Percentiles rank a stretch among this genome's conserved stretches.
Conservation (phyloP, 2,888 invertebrate genomes). For the Tenthredo livida region DNA sequence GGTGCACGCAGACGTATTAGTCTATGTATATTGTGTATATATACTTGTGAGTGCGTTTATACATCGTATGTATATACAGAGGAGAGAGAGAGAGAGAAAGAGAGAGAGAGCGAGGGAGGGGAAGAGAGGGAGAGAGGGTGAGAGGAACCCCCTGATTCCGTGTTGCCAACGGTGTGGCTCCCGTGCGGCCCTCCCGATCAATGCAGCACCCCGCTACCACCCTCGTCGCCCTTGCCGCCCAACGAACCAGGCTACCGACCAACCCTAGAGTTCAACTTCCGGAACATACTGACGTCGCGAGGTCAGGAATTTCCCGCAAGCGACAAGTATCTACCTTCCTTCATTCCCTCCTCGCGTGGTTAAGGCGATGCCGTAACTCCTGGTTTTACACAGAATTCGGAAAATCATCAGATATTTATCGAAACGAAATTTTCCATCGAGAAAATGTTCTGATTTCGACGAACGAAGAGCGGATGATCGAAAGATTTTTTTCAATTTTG, state of each 20-base stretch:
- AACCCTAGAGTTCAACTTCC: slow-evolving; percentile 59
- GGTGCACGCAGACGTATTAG: neutral
- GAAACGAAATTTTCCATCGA: no score
- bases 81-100: neutral
- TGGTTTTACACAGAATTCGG: neutral
- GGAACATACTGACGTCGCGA: slow-evolving; percentile 52
- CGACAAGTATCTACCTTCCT: slow-evolving; percentile 11
- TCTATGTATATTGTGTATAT: neutral
- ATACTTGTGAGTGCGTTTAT: neutral
- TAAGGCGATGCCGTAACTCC: neutral
- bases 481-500: no score
- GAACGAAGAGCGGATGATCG: no score
- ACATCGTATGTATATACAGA: neutral
- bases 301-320: slow-evolving; percentile 44
- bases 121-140: neutral
- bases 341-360: neutral
- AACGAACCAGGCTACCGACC: slow-evolving; percentile 67
- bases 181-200: slow-evolving; percentile 69
- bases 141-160: slow-evolving; percentile 42
- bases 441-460: no score
- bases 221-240: slow-evolving; percentile 54
- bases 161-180: slow-evolving; percentile 48
- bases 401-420: no score
- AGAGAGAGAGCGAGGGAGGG: neutral
- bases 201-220: slow-evolving; percentile 69